A percentile compares a stretch with the other conserved stretches of the same genome.
Conservation (phyloP, 2,888 invertebrate genomes). For the Craniophora ligustri region DNA sequence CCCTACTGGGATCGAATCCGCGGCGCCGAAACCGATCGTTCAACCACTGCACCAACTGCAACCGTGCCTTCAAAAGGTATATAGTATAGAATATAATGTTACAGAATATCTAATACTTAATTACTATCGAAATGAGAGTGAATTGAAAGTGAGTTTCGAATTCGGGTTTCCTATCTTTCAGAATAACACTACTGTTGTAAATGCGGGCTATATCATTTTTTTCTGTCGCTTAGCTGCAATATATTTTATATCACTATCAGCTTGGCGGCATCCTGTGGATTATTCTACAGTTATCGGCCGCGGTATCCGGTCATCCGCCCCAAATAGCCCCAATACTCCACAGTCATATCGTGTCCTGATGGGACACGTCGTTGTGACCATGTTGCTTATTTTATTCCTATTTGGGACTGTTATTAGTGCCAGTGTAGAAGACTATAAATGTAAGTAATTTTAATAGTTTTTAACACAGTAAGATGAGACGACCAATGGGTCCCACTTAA, state of each 20-base stretch:
- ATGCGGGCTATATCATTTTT: constrained; percentile 42
- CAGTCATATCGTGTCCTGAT: constrained; percentile 21
- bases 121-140: no score
- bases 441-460: constrained; percentile 25
- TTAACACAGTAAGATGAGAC: no score
- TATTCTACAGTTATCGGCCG: constrained; percentile 54
- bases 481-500: no score
- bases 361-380: constrained; percentile 37
- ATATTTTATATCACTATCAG: constrained; percentile 68
- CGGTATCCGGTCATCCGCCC: constrained; percentile 46
- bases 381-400: constrained; percentile 63
- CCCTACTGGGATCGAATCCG: no score
- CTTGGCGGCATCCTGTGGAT: constrained; percentile 73
- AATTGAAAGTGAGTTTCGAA: no score
- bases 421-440: constrained; percentile 50
- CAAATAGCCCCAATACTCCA: constrained; percentile 17
- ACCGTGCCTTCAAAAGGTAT: no score
- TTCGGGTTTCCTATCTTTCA: no score
- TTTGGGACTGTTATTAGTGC: constrained; percentile 51
- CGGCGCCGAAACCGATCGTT: no score
- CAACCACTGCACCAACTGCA: no score
- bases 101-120: no score
- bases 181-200: constrained; percentile 34
- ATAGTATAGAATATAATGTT: no score
- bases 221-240: constrained; percentile 45